A percentile compares a stretch with the other conserved stretches of the same genome.
Evolutionary conservation across 1,140 invertebrate species (phyloP).

Genomic region (Drosophila yakuba): DNA sequence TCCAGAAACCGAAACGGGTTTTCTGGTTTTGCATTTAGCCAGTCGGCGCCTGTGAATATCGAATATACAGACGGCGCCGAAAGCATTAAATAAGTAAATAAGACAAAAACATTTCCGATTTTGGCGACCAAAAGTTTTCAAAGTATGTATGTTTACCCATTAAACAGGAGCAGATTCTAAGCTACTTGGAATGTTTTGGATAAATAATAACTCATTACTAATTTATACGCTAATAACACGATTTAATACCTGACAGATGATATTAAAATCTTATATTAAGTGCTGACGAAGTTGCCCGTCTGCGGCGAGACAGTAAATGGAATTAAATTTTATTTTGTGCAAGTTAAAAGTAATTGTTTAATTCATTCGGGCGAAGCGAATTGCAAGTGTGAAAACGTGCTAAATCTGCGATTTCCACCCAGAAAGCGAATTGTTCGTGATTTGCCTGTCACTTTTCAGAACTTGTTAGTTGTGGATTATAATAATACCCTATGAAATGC

Average conservation of each 20-base stretch:
- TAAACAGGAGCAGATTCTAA: background rate
- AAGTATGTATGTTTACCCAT: conserved; percentile 13
- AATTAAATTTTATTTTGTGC: conserved; percentile 26
- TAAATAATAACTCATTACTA: conserved; percentile 2
- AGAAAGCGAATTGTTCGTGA: conserved; percentile 46
- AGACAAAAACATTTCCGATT: conserved; percentile 28
- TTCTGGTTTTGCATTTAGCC: conserved; percentile 1
- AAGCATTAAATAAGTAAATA: conserved; percentile 53
- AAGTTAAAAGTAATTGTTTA: conserved; percentile 36
- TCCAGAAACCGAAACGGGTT: conserved; percentile 28
- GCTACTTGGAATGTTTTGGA: background rate
- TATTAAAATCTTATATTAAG: background rate
- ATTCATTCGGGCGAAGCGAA: conserved; percentile 23
- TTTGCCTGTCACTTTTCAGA: conserved; percentile 14
- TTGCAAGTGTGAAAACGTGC: conserved; percentile 24
- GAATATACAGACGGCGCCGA: conserved; percentile 47
- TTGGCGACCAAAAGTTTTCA: conserved; percentile 7
- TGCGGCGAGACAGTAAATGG: conserved; percentile 12
- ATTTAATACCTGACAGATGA: background rate
- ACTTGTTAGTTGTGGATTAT: conserved; percentile 1
- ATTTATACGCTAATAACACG: background rate
- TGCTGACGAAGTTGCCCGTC: too few species aligned
- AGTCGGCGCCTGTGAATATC: conserved; percentile 15
- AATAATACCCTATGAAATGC: background rate
- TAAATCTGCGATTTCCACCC: conserved; percentile 39